Base-by-base conservation (phyloP, 1,140 invertebrate species). In the Matsumurasca onukii region DNA sequence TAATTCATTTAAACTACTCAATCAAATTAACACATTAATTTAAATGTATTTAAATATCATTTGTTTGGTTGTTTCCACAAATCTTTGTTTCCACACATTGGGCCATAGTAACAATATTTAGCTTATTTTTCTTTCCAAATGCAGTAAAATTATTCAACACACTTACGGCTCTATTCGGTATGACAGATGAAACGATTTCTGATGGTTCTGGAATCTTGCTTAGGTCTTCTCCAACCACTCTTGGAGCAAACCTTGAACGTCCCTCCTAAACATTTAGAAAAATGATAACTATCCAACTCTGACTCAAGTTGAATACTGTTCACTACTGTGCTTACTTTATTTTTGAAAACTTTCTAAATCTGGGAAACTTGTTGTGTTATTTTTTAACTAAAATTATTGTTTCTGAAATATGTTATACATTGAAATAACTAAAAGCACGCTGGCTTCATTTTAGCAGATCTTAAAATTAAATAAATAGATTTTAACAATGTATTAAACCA, bases 191-290 rank as follows among this genome's bases (percentile, higher is more conserved):
- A n/a, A 12, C 9, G 3, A 59, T 59, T 2, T 59, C 55, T n/a
- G 22, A 13, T 27, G 22, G 55, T 27, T 27, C 55, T 5, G 55
- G 55, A 9, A 59, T 59, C 55, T 59, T 59, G 25, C 55, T 59
- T 12, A 59, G 15, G 55, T 59, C 55, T 59, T 59, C 55, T 59
- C 55, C 55, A n/a, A 59, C 30, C 22, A 59, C 55, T 29, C 55
- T 59, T 25, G 55, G 55, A 12, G 30, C 55, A 13, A 59, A 24
- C 30, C 55, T 25, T 9, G 13, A 27, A 3, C 49, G 17, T 2
- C 55, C 55, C 25, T 59, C 55, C 55, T 59, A 27, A 39, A 39
- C 5, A 39, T 39, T 9, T 9, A 39, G 17, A 9, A 9, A 39
- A 17, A 39, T 9, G 5, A 17, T 39, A 5, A 39, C 34, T 9